Evolutionary conservation across 2,888 invertebrate genomes (phyloP).

Genomic region (Andrena hattorfiana): DNA sequence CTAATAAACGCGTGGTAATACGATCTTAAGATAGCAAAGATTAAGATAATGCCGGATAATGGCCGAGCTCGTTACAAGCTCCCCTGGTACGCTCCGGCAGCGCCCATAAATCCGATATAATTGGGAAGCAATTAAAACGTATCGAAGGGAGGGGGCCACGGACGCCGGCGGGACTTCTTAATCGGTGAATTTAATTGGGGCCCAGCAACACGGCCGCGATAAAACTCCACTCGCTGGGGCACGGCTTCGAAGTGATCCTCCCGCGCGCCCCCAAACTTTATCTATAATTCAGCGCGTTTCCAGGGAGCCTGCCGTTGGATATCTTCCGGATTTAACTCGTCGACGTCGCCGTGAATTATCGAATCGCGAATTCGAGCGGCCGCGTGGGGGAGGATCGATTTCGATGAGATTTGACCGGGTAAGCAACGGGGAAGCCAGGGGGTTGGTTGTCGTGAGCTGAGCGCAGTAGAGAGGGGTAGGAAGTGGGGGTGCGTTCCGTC

Average conservation of each 20-base stretch:
- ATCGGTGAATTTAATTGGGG: slow-evolving; percentile 48
- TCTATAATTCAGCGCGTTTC: slow-evolving; percentile 60
- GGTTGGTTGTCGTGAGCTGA: slow-evolving; percentile 39
- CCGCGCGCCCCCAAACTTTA: slow-evolving; percentile 53
- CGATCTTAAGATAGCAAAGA: slow-evolving; percentile 58
- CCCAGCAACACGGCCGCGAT: neutral
- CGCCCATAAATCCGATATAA: slow-evolving; percentile 48
- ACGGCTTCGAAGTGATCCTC: neutral
- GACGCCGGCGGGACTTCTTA: slow-evolving; percentile 22
- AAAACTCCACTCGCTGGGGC: slow-evolving; percentile 31
- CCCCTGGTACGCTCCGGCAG: neutral
- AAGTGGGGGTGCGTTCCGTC: slow-evolving; percentile 42
- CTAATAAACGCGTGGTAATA: slow-evolving; percentile 41
- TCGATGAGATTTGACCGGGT: slow-evolving; percentile 75
- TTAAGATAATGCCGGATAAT: slow-evolving; percentile 55
- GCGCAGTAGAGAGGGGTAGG: slow-evolving; percentile 35
- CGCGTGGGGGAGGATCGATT: slow-evolving; percentile 71
- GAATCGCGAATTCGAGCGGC: slow-evolving; percentile 67
- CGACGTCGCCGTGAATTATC: slow-evolving; percentile 66
- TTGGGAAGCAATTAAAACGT: slow-evolving; percentile 46
- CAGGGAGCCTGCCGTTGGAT: slow-evolving; percentile 11
- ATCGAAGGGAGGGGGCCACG: neutral
- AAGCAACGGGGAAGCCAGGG: slow-evolving; percentile 41
- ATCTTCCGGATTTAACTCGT: slow-evolving; percentile 64
- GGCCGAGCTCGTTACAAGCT: slow-evolving; percentile 31